Percentiles rank a stretch among this genome's conserved stretches.
Evolutionary conservation across 2,113 vertebrate genomes (phyloP).

Genomic region (Callospermophilus lateralis): DNA sequence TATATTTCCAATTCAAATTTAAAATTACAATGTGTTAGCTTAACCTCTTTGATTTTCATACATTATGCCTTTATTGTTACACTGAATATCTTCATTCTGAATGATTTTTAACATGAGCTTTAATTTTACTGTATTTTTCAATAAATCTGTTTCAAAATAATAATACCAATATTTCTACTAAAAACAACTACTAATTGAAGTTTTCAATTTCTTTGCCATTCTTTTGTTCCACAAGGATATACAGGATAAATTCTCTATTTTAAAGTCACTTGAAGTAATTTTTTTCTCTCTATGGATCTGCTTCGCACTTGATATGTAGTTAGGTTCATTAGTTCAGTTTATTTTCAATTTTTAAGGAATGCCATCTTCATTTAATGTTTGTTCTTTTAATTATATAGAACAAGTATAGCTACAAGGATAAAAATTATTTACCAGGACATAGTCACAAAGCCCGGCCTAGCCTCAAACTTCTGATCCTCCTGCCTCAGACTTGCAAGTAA

Average conservation of each 20-base stretch:
- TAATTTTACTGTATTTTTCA: constrained; percentile 44
- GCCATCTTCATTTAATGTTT: constrained; percentile 21
- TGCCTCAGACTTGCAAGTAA: not conserved
- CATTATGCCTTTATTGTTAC: not conserved
- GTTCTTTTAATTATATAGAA: constrained; percentile 38
- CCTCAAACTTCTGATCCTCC: not conserved
- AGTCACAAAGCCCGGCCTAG: not conserved
- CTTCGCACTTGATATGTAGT: not conserved
- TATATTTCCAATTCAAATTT: not conserved
- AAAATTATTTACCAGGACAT: not conserved
- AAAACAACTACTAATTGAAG: not conserved
- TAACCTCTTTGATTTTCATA: constrained; percentile 27
- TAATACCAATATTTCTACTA: constrained; percentile 21
- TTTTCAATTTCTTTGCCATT: constrained; percentile 21
- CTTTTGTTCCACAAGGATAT: not conserved
- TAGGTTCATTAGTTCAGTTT: not conserved
- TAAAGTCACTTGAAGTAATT: constrained; percentile 50
- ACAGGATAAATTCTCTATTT: not conserved
- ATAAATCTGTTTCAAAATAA: constrained; percentile 1
- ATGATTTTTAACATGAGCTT: not conserved
- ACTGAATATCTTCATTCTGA: constrained; percentile 21
- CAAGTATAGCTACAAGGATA: not conserved
- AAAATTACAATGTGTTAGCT: not conserved
- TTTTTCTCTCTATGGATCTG: not conserved
- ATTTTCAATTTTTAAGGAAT: constrained; percentile 54